Evolutionary conservation across 2,888 invertebrate genomes (phyloP).

Genomic region (Brachypterus glaber): DNA sequence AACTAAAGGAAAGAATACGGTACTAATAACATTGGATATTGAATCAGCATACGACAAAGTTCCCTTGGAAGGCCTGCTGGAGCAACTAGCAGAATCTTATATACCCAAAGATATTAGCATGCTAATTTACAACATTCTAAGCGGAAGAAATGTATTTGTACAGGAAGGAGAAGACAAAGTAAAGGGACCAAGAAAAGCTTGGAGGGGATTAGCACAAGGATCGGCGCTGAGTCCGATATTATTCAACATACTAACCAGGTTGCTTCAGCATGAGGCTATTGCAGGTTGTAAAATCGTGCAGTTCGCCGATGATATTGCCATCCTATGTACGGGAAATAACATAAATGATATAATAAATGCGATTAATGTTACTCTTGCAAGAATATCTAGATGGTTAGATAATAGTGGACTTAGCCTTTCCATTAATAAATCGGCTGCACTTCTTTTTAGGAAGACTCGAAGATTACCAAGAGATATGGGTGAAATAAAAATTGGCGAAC

Average conservation of each 20-base stretch:
- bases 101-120: not conserved
- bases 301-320: slow-evolving; percentile 2
- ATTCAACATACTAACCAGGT: slow-evolving; percentile 10
- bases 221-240: slow-evolving; percentile 10
- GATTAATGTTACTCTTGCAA: too few species aligned
- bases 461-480: too few species aligned
- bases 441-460: too few species aligned
- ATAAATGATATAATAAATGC: too few species aligned
- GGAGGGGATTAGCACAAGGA: slow-evolving; percentile 5
- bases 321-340: slow-evolving; percentile 12
- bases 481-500: too few species aligned
- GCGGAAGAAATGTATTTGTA: not conserved
- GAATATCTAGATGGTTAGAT: too few species aligned
- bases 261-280: too few species aligned
- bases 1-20: slow-evolving; percentile 1
- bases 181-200: not conserved
- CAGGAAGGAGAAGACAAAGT: not conserved
- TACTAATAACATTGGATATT: slow-evolving; percentile 7
- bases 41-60: slow-evolving; percentile 11
- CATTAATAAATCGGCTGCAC: too few species aligned
- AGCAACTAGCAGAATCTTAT: not conserved
- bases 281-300: too few species aligned
- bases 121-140: not conserved
- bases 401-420: too few species aligned
- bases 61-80: not conserved